phyloP scores from a whole-genome alignment of 2,113 vertebrate species.

The Leptosomus discolor region DNA sequence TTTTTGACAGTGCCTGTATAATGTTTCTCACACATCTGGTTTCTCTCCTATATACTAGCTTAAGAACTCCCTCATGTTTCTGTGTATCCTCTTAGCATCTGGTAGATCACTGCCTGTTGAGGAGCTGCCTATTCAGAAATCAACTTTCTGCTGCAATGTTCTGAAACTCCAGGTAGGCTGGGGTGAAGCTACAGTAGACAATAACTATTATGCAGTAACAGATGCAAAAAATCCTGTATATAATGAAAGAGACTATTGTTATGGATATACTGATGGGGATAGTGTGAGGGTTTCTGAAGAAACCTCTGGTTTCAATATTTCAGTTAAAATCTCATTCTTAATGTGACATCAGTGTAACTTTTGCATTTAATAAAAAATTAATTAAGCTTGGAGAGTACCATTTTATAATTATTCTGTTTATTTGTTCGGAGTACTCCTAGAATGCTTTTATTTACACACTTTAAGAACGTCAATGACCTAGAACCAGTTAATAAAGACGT shows the following conservation, averaged over 20 bases:
- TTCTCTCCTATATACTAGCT: conserved; percentile 13
- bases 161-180: conserved; percentile 7
- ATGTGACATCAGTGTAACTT: neutral
- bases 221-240: conserved; percentile 12
- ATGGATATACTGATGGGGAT: neutral
- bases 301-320: conserved; percentile 5
- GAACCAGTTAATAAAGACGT: neutral
- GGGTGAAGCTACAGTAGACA: neutral
- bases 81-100: conserved; percentile 61
- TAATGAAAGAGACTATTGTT: conserved; percentile 30
- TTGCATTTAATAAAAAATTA: neutral
- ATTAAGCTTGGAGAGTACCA: neutral
- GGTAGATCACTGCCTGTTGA: conserved; percentile 19
- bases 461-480: neutral
- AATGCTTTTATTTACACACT: neutral
- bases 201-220: conserved; percentile 34
- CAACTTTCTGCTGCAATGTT: neutral
- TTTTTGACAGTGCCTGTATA: conserved; percentile 33
- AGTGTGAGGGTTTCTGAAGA: neutral
- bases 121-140: conserved; percentile 16
- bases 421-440: neutral
- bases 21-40: conserved; percentile 45
- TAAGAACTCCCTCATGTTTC: conserved; percentile 56
- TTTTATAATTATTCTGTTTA: neutral
- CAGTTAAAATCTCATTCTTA: neutral